A percentile compares a stretch with the other conserved stretches of the same genome.
These are phyloP conservation scores for Cladopsammia gracilis DNA, from an alignment of 64 coral and sea anemone species.

Conservation along the genomic window DNA sequence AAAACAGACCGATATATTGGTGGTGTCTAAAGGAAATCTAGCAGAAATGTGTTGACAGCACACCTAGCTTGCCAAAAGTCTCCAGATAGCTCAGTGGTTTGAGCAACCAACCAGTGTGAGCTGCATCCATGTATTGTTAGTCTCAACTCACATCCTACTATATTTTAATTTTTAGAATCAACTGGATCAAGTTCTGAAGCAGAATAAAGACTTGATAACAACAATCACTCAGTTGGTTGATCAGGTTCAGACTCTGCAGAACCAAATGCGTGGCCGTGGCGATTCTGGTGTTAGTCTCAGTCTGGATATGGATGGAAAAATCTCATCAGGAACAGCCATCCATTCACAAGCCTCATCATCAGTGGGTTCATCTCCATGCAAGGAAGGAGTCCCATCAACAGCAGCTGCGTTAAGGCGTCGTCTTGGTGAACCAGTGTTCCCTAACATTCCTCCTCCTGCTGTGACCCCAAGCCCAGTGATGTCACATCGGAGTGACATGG, in stretches of 20 bases:
- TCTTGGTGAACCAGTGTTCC: slow-evolving; percentile 47
- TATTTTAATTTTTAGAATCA: slow-evolving; percentile 49
- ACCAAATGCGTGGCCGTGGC: slow-evolving; percentile 40
- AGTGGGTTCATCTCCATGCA: slow-evolving; percentile 4
- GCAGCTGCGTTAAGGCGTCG: background rate
- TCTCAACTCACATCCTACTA: background rate
- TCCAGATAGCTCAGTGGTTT: no score
- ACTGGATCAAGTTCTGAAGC: slow-evolving; percentile 67
- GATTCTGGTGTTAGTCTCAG: slow-evolving; percentile 37
- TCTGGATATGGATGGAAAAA: slow-evolving; percentile 42
- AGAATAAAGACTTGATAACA: slow-evolving; percentile 73
- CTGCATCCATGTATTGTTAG: no score
- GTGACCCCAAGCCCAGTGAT: slow-evolving; percentile 32
- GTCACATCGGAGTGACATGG: slow-evolving; percentile 25
- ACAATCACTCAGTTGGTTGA: slow-evolving; percentile 65
- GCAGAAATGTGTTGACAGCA: no score
- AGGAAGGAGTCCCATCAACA: background rate
- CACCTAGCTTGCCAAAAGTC: no score
- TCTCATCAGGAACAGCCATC: background rate
- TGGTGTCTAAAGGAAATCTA: no score
- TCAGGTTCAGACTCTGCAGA: slow-evolving; percentile 73
- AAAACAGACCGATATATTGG: no score
- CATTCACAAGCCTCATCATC: slow-evolving; percentile 24
- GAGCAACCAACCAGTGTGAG: no score
- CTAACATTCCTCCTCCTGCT: slow-evolving; percentile 43